Evolutionary conservation across 2,888 invertebrate genomes (phyloP).

Genomic region (Acanthosepion esculentum): DNA sequence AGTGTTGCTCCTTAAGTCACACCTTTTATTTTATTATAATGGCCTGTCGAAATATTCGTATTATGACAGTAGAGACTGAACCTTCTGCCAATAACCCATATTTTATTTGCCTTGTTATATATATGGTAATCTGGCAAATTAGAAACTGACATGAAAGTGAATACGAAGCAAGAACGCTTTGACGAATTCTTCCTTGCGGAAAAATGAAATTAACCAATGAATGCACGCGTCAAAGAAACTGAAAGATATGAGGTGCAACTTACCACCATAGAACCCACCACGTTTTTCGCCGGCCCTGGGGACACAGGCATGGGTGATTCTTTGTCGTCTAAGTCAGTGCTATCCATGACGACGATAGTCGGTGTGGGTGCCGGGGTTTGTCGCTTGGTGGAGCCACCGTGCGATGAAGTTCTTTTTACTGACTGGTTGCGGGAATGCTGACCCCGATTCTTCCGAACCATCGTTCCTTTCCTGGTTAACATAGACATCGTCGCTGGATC

Average conservation of each 20-base stretch:
- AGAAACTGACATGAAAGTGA: too few relatives aligned
- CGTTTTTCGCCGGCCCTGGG: slow-evolving; percentile 51
- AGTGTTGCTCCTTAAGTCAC: too few relatives aligned
- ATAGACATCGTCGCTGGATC: slow-evolving; percentile 55
- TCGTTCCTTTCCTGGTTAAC: slow-evolving; percentile 58
- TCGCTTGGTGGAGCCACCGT: slow-evolving; percentile 46
- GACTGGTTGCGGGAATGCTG: slow-evolving; percentile 52
- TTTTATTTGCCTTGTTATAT: too few relatives aligned
- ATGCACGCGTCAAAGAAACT: too few relatives aligned
- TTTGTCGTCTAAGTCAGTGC: slow-evolving; percentile 49
- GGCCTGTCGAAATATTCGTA: too few relatives aligned
- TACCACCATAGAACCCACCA: slow-evolving; percentile 56
- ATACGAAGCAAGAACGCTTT: too few relatives aligned
- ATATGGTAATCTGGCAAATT: too few relatives aligned
- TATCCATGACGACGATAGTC: slow-evolving; percentile 48
- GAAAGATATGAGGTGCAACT: neutral
- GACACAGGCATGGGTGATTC: neutral
- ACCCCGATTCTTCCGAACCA: slow-evolving; percentile 57
- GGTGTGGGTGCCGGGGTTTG: slow-evolving; percentile 47
- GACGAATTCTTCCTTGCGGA: too few relatives aligned
- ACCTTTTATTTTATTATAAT: too few relatives aligned
- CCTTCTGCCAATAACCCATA: too few relatives aligned
- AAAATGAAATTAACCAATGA: too few relatives aligned
- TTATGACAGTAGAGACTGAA: too few relatives aligned
- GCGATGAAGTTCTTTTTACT: slow-evolving; percentile 50